Evolutionary conservation across 2,797 vertebrate genomes (phyloP).

Genomic region (Tokudaia tokunoshimensis): DNA sequence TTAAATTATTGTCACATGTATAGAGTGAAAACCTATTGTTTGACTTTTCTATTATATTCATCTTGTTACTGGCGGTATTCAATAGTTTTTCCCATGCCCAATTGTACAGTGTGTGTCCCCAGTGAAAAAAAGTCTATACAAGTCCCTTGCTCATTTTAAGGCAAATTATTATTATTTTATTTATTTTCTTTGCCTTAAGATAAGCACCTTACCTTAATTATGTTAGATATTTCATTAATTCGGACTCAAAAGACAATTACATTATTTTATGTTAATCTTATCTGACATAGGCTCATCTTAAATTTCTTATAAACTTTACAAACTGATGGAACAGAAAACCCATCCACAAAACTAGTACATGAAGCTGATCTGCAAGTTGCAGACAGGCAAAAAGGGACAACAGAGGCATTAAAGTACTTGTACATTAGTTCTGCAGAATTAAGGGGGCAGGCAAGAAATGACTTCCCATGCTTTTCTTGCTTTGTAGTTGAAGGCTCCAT

Average conservation of each 20-base stretch:
- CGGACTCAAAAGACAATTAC: too few relatives aligned
- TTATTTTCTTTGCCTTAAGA: background rate
- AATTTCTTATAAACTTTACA: background rate
- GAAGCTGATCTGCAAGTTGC: background rate
- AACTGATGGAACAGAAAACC: background rate
- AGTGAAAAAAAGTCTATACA: background rate
- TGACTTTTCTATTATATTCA: background rate
- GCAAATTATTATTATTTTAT: background rate
- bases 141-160: background rate
- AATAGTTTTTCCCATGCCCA: background rate
- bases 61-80: background rate
- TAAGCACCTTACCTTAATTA: background rate
- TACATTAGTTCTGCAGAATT: background rate
- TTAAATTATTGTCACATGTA: background rate
- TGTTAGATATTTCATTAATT: background rate
- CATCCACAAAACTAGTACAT: background rate
- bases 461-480: background rate
- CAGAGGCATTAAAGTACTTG: background rate
- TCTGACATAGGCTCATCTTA: background rate
- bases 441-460: background rate
- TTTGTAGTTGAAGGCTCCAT: background rate
- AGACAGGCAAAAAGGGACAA: background rate
- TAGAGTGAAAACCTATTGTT: background rate
- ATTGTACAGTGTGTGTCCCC: too few relatives aligned
- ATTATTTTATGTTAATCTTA: background rate